phyloP scores from a whole-genome alignment of 2,888 invertebrate genomes.

The Drosophila setosimentum region DNA sequence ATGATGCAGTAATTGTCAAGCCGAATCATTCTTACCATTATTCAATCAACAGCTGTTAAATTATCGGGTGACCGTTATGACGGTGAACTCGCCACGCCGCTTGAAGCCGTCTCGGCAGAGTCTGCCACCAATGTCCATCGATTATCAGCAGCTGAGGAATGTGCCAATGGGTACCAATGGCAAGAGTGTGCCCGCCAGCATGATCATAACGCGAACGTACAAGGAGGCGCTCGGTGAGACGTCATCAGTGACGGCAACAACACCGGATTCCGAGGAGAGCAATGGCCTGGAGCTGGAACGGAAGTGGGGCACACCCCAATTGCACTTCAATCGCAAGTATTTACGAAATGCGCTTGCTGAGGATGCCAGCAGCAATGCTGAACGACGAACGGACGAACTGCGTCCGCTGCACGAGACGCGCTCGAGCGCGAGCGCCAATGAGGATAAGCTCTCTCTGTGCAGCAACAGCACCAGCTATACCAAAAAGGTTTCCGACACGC shows the following conservation, averaged over 20 bases:
- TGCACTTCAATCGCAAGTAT: slow-evolving; percentile 84
- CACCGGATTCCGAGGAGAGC: slow-evolving; percentile 67
- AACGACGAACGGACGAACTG: slow-evolving; percentile 55
- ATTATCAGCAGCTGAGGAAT: slow-evolving; percentile 76
- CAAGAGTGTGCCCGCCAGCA: slow-evolving; percentile 79
- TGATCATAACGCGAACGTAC: slow-evolving; percentile 81
- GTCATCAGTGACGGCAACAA: slow-evolving; percentile 17
- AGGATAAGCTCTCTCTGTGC: slow-evolving; percentile 77
- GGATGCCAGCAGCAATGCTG: slow-evolving; percentile 41
- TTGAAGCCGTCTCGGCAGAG: slow-evolving; percentile 59
- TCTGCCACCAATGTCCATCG: slow-evolving; percentile 63
- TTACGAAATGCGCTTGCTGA: slow-evolving; percentile 70
- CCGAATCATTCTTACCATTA: not conserved
- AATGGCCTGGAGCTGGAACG: slow-evolving; percentile 67
- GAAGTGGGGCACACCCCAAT: slow-evolving; percentile 84
- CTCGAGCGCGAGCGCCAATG: slow-evolving; percentile 34
- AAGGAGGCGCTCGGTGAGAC: slow-evolving; percentile 59
- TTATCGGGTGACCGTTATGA: slow-evolving; percentile 80
- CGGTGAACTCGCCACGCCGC: slow-evolving; percentile 78
- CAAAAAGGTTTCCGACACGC: slow-evolving; percentile 77
- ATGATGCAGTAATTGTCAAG: not conserved
- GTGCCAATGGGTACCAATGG: slow-evolving; percentile 75
- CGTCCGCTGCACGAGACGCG: slow-evolving; percentile 48
- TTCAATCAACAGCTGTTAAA: slow-evolving; percentile 70
- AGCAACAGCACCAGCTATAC: slow-evolving; percentile 81